phyloP scores from a whole-genome alignment of 2,888 invertebrate genomes.

The Dryobotodes eremita region DNA sequence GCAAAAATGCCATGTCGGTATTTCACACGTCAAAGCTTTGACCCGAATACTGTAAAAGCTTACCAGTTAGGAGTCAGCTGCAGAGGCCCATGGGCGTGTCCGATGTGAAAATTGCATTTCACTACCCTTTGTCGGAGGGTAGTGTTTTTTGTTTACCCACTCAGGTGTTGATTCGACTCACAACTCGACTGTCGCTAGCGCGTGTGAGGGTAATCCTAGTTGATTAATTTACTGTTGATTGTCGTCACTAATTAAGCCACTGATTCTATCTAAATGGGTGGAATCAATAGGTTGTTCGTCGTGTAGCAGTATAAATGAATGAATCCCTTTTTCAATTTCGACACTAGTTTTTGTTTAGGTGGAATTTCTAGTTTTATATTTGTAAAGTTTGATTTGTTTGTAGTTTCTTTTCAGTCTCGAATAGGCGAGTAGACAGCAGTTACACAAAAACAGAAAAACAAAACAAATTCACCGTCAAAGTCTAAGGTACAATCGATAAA shows the following conservation, averaged over 20 bases:
- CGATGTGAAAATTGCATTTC: constrained; percentile 76
- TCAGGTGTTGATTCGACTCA: constrained; percentile 71
- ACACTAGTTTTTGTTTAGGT: not conserved
- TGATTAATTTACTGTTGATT: constrained; percentile 55
- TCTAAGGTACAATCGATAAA: constrained; percentile 25
- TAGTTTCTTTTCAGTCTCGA: not conserved
- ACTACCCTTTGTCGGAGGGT: constrained; percentile 74
- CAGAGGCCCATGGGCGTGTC: constrained; percentile 69
- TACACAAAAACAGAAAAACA: constrained; percentile 1
- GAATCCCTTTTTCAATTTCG: not conserved
- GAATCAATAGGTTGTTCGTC: constrained; percentile 28
- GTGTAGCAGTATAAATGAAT: not conserved
- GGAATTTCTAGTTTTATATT: not conserved
- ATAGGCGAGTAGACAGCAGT: not conserved
- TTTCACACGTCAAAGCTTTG: constrained; percentile 69
- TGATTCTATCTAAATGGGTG: constrained; percentile 32
- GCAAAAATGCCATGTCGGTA: constrained; percentile 18
- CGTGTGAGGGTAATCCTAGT: constrained; percentile 47
- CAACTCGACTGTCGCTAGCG: constrained; percentile 32
- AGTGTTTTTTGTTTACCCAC: constrained; percentile 72
- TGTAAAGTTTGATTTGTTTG: not conserved
- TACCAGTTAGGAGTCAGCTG: constrained; percentile 63
- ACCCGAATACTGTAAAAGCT: constrained; percentile 72
- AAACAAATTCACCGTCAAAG: constrained; percentile 1
- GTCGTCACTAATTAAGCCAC: constrained; percentile 34